phyloP scores from a whole-genome alignment of 2,113 vertebrate species.

The rat (Rattus norvegicus) region DNA sequence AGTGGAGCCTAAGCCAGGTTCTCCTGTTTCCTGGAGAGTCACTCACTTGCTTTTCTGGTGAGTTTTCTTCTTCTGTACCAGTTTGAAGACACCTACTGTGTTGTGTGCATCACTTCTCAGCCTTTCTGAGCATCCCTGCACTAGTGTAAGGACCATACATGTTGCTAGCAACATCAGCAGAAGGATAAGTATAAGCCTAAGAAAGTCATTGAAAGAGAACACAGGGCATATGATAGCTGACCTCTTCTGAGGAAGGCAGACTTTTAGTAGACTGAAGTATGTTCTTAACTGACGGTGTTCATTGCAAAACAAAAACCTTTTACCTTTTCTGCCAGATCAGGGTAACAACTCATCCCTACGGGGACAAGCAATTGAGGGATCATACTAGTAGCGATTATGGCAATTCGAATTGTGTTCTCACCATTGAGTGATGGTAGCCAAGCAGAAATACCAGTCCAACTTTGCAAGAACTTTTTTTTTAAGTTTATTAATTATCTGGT shows the following conservation, averaged over 20 bases:
- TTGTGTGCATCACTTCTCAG: not conserved
- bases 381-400: not conserved
- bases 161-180: not conserved
- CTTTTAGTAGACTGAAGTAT: not conserved
- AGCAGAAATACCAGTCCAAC: not conserved
- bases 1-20: not conserved
- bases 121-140: not conserved
- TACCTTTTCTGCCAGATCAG: not conserved
- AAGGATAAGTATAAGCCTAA: not conserved
- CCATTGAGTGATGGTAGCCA: not conserved
- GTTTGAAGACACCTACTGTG: not conserved
- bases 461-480: not conserved
- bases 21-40: slow-evolving; percentile 30
- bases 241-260: not conserved
- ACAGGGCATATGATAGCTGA: not conserved
- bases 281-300: not conserved
- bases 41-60: slow-evolving; percentile 59
- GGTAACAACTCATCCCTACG: not conserved
- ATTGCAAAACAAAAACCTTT: slow-evolving; percentile 12
- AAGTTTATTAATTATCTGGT: not conserved
- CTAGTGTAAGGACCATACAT: not conserved
- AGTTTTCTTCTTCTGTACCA: slow-evolving; percentile 60
- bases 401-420: not conserved
- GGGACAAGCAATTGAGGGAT: not conserved
- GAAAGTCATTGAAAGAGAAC: not conserved